These are phyloP conservation scores for Morpho deidamia DNA, from an alignment of 2,888 invertebrate genomes.

Conservation along the genomic window DNA sequence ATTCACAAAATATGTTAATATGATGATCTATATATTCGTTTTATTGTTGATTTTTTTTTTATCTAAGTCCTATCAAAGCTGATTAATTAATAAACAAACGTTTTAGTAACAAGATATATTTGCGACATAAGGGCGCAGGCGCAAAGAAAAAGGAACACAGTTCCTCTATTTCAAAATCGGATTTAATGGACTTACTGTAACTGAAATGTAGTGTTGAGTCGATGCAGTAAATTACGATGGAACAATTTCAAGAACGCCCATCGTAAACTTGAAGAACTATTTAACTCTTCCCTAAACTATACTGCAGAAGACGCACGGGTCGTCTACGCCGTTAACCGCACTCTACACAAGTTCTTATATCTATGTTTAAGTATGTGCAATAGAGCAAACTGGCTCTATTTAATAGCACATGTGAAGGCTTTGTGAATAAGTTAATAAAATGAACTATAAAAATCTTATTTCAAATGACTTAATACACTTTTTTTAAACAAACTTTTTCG, in stretches of 20 bases:
- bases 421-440: too few relatives aligned
- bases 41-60: too few relatives aligned
- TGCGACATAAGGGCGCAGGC: too few relatives aligned
- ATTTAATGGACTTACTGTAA: too few relatives aligned
- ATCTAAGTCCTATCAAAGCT: too few relatives aligned
- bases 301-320: conserved; percentile 32
- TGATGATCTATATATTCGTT: too few relatives aligned
- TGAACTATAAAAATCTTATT: too few relatives aligned
- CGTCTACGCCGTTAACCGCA: conserved; percentile 31
- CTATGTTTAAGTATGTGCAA: conserved; percentile 25
- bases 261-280: conserved; percentile 51
- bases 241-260: conserved; percentile 43
- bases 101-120: too few relatives aligned
- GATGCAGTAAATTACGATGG: conserved; percentile 39
- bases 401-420: not conserved
- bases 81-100: too few relatives aligned
- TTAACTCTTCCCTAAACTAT: conserved; percentile 49
- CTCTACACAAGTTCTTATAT: conserved; percentile 31
- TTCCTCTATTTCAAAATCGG: not conserved
- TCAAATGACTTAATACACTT: too few relatives aligned
- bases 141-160: too few relatives aligned
- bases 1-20: not conserved
- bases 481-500: too few relatives aligned
- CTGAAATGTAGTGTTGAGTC: conserved; percentile 1
- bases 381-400: conserved; percentile 6